Base-by-base conservation (phyloP, 2,888 invertebrate species). In the Apodemia duryi region DNA sequence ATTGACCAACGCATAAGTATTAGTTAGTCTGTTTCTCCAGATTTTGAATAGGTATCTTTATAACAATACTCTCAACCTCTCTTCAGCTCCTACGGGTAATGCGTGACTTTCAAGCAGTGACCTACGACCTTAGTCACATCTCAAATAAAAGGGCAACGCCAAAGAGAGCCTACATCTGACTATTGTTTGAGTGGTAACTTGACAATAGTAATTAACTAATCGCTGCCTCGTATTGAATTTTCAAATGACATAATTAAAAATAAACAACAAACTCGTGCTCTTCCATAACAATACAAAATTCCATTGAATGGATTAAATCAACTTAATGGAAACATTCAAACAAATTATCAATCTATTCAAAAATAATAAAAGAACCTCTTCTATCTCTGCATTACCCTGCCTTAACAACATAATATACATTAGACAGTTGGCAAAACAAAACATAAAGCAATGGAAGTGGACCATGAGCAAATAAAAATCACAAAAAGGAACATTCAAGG, bases 31-130 rank as follows among this genome's bases (percentile, higher is more conserved):
- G 91, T 86, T 79, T 77, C 76, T 80, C 84, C 86, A 88, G 84
- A 86, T 86, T 88, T 87, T 85, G 86, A 88, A 90, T 90, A 91
- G 91, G 91, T 91, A 91, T 91, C 90, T 89, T 90, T 86, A 89
- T 77, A 90, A 89, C 84, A 85, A 89, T 86, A 90, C 89, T 86
- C 88, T 86, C 86, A 85, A 87, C 84, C 87, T 89, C 91, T 85
- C 87, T 89, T 84, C 82, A 85, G 88, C 87, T 84, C 84, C 81
- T 84, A 81, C 77, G 81, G 83, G 83, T 82, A 82, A 77, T 81
- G 84, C 64, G 49, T 35, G 65, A 64, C 64, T 57, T 61, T 10
- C 67, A n/a, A 29, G 54, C 61, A 46, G 60, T 29, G 54, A 32
- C 43, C 46, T 46, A 46, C 46, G 61, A 28, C 49, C 49, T 57